These are phyloP conservation scores for Heliconius sara DNA, from an alignment of 2,888 invertebrate species.

Conservation along the genomic window DNA sequence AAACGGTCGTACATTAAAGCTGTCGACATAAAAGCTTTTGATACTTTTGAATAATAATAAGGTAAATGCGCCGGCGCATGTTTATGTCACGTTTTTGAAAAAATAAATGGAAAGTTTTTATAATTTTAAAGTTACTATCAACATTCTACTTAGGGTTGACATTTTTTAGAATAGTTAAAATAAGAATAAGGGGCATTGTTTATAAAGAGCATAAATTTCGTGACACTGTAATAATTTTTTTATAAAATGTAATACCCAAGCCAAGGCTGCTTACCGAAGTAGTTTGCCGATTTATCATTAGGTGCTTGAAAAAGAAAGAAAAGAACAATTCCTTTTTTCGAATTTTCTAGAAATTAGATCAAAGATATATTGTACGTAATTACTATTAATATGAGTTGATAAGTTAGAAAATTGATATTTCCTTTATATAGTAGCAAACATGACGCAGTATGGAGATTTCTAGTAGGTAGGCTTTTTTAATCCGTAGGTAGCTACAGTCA, in stretches of 20 bases:
- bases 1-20: conserved; percentile 7
- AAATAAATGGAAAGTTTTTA: not conserved
- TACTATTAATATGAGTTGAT: not conserved
- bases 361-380: not conserved
- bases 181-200: too few species aligned
- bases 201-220: too few species aligned
- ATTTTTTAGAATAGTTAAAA: too few species aligned
- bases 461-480: not conserved
- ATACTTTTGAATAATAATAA: conserved; percentile 35
- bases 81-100: conserved; percentile 31
- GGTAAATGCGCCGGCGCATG: conserved; percentile 35
- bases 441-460: not conserved
- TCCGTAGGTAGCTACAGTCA: too few species aligned
- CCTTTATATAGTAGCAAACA: not conserved
- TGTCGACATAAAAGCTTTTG: conserved; percentile 16
- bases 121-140: not conserved
- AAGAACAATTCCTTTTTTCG: not conserved
- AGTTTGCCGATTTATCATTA: too few species aligned
- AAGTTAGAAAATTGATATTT: not conserved
- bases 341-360: not conserved
- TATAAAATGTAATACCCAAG: too few species aligned
- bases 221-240: too few species aligned
- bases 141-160: not conserved
- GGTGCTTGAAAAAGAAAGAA: too few species aligned
- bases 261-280: too few species aligned